These are phyloP conservation scores for Illadopsis cleaveri DNA, from an alignment of 2,113 vertebrate genomes.

Conservation along the genomic window DNA sequence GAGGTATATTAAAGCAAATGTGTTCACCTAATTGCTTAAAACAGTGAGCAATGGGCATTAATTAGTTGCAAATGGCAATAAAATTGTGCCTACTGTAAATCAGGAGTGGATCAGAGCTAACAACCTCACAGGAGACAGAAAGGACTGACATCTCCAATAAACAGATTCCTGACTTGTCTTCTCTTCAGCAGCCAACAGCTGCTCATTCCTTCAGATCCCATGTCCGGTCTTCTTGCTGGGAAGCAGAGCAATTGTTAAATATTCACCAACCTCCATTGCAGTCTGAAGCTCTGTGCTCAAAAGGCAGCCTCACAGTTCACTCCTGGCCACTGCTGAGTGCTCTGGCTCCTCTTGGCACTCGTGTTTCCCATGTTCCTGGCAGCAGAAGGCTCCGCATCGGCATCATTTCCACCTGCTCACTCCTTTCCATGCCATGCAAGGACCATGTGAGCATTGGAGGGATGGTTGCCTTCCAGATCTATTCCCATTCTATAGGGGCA, in stretches of 20 bases:
- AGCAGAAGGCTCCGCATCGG: fast-evolving
- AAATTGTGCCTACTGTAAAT: background rate
- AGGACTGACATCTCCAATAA: background rate
- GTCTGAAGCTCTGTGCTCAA: background rate
- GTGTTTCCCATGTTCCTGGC: background rate
- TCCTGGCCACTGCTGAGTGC: background rate
- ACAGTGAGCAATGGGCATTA: background rate
- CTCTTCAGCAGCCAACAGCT: background rate
- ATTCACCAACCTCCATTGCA: background rate
- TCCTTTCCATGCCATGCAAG: background rate
- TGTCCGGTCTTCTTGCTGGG: background rate
- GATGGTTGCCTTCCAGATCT: background rate
- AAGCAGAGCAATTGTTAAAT: background rate
- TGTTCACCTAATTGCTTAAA: background rate
- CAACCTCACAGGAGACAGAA: background rate
- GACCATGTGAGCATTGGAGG: background rate
- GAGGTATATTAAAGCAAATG: background rate
- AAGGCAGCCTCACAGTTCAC: background rate
- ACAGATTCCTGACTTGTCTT: background rate
- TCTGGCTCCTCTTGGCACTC: background rate
- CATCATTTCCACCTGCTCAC: fast-evolving
- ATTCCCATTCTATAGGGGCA: background rate
- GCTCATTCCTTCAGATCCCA: background rate
- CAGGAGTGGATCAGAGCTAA: background rate
- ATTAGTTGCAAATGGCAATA: background rate